These are phyloP conservation scores for Bradypodion ventrale DNA, from an alignment of 2,797 vertebrate species.

Conservation along the genomic window DNA sequence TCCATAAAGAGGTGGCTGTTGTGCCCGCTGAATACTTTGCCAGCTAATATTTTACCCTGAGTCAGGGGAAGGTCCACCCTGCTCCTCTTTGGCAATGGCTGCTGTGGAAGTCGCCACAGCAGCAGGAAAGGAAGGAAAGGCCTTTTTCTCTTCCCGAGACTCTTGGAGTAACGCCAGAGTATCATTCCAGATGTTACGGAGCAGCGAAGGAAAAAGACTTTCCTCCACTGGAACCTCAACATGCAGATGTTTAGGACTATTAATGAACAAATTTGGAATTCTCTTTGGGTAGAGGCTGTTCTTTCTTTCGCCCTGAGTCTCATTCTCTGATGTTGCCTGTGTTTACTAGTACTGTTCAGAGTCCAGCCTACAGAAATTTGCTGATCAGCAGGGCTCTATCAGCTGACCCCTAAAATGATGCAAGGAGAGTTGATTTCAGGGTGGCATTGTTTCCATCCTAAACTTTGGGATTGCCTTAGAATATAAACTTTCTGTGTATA, in stretches of 20 bases:
- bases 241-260: background rate
- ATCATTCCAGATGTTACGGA: too few relatives aligned
- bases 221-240: background rate
- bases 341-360: background rate
- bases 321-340: background rate
- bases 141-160: background rate
- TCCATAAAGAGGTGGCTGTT: background rate
- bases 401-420: background rate
- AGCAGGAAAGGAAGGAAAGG: background rate
- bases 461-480: background rate
- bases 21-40: background rate
- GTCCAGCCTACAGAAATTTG: background rate
- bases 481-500: background rate
- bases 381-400: background rate
- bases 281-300: background rate
- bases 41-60: background rate
- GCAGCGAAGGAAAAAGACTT: background rate
- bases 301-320: background rate
- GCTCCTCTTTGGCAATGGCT: background rate
- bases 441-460: background rate
- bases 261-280: background rate
- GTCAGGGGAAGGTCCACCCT: background rate
- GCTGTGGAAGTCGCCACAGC: background rate
- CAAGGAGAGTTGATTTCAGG: background rate
- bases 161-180: too few relatives aligned